Conservation (phyloP, 1,140 invertebrate species). For the Frieseomelitta varia region DNA sequence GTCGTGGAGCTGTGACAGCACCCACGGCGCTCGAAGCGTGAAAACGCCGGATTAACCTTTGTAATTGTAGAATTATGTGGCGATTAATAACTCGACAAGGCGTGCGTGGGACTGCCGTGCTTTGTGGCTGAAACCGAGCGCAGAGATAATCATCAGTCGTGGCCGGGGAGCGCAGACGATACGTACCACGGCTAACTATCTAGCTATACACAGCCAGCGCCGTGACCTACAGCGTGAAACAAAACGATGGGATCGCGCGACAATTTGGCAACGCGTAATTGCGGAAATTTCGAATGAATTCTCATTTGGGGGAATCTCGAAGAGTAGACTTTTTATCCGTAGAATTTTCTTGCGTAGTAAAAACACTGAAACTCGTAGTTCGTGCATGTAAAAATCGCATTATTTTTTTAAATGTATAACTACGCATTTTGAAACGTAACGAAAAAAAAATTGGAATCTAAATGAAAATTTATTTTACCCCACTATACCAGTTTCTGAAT, state of each 20-base stretch:
- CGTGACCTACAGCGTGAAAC: not conserved
- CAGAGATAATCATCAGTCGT: slow-evolving; percentile 78
- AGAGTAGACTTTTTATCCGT: not conserved
- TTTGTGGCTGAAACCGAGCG: slow-evolving; percentile 76
- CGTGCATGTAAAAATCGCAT: no score
- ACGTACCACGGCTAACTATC: slow-evolving; percentile 50
- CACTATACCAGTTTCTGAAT: no score
- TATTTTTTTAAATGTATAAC: no score
- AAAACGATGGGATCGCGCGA: not conserved
- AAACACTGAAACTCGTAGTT: not conserved
- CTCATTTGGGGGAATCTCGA: not conserved
- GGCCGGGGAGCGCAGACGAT: slow-evolving; percentile 68
- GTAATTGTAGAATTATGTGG: slow-evolving; percentile 78
- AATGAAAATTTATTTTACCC: no score
- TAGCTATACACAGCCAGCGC: not conserved
- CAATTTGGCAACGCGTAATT: no score
- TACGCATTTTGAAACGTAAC: no score
- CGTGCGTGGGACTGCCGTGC: slow-evolving; percentile 77
- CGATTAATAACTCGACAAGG: slow-evolving; percentile 80
- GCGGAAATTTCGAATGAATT: not conserved
- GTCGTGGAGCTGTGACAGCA: slow-evolving; percentile 49
- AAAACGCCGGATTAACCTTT: slow-evolving; percentile 78
- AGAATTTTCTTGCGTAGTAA: not conserved
- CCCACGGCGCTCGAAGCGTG: slow-evolving; percentile 69
- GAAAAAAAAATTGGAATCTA: no score